Evolutionary conservation across 2,113 vertebrate genomes (phyloP), one percentile per base, ranked within the genome.

Genomic region (Leucosticte australis): DNA sequence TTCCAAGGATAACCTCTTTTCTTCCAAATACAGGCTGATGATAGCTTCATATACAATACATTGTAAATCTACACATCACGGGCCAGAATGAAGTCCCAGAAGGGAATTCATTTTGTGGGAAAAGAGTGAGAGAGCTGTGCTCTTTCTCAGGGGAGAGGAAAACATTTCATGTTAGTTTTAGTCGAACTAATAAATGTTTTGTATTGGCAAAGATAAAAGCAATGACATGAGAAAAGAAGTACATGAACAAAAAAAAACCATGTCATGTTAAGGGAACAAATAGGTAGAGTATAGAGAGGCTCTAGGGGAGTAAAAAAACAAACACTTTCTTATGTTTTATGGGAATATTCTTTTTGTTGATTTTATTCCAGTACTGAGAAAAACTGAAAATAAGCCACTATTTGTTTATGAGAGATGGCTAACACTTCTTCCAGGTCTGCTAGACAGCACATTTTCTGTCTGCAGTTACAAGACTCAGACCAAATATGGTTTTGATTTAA

Each of bases 131-230:
- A 87, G 33, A 67, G 27, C 64, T 70, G 23, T 64, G 24, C 14
- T 94, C 13, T 88, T 90, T 94, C 93, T 93, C 90, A 17, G 64
- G 93, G 79, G 93, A 96, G 63, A 55, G 14, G 20, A 77, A 97
- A 96, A 56, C 41, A 92, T 67, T 74, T 93, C 15, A 6, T 94
- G 55, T 88, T 96, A 70, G 94, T 96, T 95, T 95, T 92, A 92
- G 76, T 81, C 19, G 52, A 88, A 77, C 67, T 89, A 88, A 86
- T 94, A 92, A 95, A 93, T 83, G 20, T 59, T 94, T 47, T 1
- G 8, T 74, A 39, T 86, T 95, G 71, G 84, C 71, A 89, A 94
- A 94, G 74, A 94, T 86, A 91, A 90, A 95, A 94, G 22, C 37
- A 85, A 93, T 63, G 47, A 91, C 17, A 24, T 59, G 67, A 89